Conservation (phyloP, 2,888 invertebrate species). For the Sycophila texana region DNA sequence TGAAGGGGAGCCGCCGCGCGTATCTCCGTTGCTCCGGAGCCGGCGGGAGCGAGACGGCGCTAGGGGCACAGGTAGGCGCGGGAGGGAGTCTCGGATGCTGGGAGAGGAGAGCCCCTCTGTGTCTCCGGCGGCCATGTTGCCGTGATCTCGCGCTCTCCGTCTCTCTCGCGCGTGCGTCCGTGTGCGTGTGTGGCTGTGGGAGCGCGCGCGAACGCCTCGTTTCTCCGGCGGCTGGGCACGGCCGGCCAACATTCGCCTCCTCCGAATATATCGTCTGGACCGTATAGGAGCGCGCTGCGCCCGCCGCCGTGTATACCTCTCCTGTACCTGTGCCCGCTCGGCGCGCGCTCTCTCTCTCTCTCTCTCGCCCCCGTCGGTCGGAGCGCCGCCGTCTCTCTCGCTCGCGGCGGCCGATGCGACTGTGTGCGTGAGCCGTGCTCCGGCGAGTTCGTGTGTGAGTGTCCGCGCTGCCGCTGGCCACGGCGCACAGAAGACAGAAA, state of each 20-base stretch:
- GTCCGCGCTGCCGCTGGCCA: constrained; percentile 29
- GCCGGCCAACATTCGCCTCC: constrained; percentile 19
- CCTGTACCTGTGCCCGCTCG: background rate
- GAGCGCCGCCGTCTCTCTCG: background rate
- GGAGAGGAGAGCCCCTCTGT: constrained; percentile 68
- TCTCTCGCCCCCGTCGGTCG: background rate
- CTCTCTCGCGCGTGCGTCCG: background rate
- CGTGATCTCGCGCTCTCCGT: constrained; percentile 76
- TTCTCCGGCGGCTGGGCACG: constrained; percentile 5
- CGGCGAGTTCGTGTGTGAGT: constrained; percentile 1
- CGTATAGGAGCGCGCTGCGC: constrained; percentile 5
- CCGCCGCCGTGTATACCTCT: background rate
- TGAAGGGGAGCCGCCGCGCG: constrained; percentile 12
- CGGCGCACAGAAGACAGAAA: constrained; percentile 37
- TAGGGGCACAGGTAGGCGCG: constrained; percentile 24
- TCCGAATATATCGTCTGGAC: constrained; percentile 23
- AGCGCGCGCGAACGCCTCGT: background rate
- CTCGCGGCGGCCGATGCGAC: background rate
- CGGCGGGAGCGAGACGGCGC: constrained; percentile 36
- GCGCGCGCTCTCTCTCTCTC: constrained; percentile 9
- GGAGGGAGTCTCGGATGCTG: constrained; percentile 74
- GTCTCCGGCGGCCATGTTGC: constrained; percentile 81
- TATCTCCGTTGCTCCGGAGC: constrained; percentile 36
- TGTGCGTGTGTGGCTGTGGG: background rate
- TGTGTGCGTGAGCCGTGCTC: background rate